Percentiles rank a stretch among this genome's conserved stretches.
These are phyloP conservation scores for Alexandromys oeconomus DNA, from an alignment of 2,797 vertebrate species.

Conservation along the genomic window DNA sequence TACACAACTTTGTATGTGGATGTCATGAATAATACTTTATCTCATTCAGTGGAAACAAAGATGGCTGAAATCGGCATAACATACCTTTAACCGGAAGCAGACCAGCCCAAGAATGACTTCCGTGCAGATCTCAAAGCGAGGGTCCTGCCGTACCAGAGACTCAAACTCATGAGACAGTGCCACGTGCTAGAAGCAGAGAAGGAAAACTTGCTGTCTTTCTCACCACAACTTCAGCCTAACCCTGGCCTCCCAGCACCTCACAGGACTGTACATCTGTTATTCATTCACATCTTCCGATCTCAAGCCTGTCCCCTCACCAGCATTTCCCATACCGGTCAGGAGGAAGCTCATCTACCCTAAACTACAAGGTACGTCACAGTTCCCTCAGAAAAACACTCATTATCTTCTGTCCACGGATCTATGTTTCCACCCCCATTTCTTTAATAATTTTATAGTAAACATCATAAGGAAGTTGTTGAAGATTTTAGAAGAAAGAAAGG, in stretches of 20 bases:
- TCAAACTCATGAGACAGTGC: slow-evolving; percentile 94
- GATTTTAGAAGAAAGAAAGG: background rate
- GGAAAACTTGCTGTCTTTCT: slow-evolving; percentile 57
- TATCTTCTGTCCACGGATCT: background rate
- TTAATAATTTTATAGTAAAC: background rate
- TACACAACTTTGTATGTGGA: rapidly evolving
- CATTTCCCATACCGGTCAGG: background rate
- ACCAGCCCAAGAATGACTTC: slow-evolving; percentile 96
- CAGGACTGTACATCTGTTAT: background rate
- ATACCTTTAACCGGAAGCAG: slow-evolving; percentile 98
- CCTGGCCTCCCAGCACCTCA: background rate
- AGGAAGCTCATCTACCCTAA: background rate
- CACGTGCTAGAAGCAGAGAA: slow-evolving; percentile 91
- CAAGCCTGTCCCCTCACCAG: background rate
- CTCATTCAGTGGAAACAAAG: background rate
- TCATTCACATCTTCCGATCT: too few species aligned
- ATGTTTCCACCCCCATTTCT: background rate
- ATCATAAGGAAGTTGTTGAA: background rate
- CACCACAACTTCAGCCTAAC: background rate
- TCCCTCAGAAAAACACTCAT: background rate
- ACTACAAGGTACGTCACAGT: background rate
- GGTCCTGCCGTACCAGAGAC: slow-evolving; percentile 91
- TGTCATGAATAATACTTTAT: too few species aligned
- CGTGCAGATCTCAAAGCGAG: slow-evolving; percentile 95
- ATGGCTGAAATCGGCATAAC: background rate